Conservation (phyloP, 64 coral and sea anemone genomes). For the Porites australiensis region DNA sequence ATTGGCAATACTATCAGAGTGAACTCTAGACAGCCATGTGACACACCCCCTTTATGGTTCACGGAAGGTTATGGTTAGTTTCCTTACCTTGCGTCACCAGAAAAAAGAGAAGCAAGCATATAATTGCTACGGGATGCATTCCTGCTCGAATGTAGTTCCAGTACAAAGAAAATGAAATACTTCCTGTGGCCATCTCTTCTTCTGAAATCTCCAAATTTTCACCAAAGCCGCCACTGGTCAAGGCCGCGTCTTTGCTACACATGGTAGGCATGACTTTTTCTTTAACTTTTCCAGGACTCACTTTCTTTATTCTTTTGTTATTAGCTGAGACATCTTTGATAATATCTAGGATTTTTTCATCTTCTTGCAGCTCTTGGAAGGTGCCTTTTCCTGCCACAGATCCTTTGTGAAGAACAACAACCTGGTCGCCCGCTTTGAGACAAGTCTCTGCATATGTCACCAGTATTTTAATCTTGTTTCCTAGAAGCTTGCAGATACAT, state of each 20-base stretch:
- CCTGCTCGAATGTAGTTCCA: conserved; percentile 62
- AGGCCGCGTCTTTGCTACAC: no score
- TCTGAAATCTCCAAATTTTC: conserved; percentile 20
- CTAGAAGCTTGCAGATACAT: conserved; percentile 52
- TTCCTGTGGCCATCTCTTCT: conserved; percentile 35
- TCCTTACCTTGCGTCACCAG: conserved; percentile 51
- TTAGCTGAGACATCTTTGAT: background rate
- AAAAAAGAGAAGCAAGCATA: conserved; percentile 5
- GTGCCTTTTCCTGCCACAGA: conserved; percentile 23
- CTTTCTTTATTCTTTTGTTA: background rate
- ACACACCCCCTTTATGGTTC: no score
- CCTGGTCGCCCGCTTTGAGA: conserved; percentile 50
- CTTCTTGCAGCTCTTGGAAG: conserved; percentile 11
- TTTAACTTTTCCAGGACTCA: no score
- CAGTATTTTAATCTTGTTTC: conserved; percentile 4
- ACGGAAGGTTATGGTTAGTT: no score
- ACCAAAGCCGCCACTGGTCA: background rate
- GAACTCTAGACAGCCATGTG: no score
- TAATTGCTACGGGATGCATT: background rate
- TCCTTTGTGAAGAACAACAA: conserved; percentile 51
- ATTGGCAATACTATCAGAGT: no score
- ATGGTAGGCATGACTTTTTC: background rate
- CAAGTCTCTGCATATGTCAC: conserved; percentile 46
- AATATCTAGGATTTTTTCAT: background rate
- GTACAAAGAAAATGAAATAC: conserved; percentile 28